Evolutionary conservation across 2,888 invertebrate species (phyloP).

Genomic region (Eupithecia centaureata): DNA sequence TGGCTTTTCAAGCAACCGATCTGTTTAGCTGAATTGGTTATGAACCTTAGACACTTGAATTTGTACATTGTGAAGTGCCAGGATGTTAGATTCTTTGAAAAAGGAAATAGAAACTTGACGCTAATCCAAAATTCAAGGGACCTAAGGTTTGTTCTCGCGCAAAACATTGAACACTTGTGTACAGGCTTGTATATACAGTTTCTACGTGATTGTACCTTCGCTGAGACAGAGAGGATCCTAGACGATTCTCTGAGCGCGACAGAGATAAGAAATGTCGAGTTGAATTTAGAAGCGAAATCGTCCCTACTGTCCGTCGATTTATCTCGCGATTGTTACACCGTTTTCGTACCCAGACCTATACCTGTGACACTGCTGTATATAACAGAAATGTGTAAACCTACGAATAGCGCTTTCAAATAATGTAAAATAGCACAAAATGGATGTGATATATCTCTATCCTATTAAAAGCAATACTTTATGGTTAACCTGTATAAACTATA

Average conservation of each 20-base stretch:
- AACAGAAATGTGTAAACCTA: slow-evolving; percentile 3
- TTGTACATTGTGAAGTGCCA: not conserved
- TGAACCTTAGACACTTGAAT: slow-evolving; percentile 3
- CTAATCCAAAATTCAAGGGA: not conserved
- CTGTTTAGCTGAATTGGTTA: not conserved
- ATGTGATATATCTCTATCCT: slow-evolving; percentile 31
- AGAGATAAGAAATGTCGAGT: slow-evolving; percentile 1
- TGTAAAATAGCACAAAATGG: slow-evolving; percentile 26
- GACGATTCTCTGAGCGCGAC: not conserved
- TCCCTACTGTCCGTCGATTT: slow-evolving; percentile 23
- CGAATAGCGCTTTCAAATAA: slow-evolving; percentile 15
- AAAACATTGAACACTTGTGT: slow-evolving; percentile 11
- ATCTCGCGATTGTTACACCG: slow-evolving; percentile 6
- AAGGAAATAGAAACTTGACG: not conserved
- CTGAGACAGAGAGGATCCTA: not conserved
- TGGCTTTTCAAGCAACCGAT: not conserved
- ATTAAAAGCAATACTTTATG: slow-evolving; percentile 30
- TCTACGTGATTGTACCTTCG: slow-evolving; percentile 4
- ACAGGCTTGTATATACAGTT: slow-evolving; percentile 1
- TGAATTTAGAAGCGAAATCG: slow-evolving; percentile 7
- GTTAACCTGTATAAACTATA: slow-evolving; percentile 26
- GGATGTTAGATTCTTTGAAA: not conserved
- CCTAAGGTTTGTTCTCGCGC: slow-evolving; percentile 3
- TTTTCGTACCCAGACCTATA: slow-evolving; percentile 21
- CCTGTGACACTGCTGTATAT: slow-evolving; percentile 34